phyloP scores from a whole-genome alignment of 2,888 invertebrate species.

The Ectemnius continuus region DNA sequence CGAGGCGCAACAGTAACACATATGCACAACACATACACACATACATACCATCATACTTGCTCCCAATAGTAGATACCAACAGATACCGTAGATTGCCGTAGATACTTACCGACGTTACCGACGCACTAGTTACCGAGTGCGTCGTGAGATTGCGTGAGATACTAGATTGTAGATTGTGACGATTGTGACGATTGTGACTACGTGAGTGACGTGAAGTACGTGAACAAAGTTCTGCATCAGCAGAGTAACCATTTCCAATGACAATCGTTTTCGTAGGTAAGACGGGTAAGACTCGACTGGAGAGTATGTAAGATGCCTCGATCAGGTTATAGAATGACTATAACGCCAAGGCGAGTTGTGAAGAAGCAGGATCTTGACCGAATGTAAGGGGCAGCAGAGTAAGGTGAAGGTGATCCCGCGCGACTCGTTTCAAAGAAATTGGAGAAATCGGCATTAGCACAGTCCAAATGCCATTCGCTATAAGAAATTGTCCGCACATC shows the following conservation, averaged over 20 bases:
- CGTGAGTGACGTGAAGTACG: too few species aligned
- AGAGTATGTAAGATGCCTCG: constrained; percentile 50
- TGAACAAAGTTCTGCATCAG: constrained; percentile 23
- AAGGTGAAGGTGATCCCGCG: constrained; percentile 22
- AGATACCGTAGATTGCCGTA: too few species aligned
- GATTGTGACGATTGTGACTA: too few species aligned
- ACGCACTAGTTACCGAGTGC: too few species aligned
- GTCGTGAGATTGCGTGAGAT: too few species aligned
- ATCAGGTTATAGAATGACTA: constrained; percentile 57
- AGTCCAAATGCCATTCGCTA: constrained; percentile 71
- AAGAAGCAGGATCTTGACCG: constrained; percentile 28
- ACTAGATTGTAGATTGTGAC: too few species aligned
- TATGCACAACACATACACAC: too few species aligned
- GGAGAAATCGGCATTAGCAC: constrained; percentile 11
- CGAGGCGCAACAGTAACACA: too few species aligned
- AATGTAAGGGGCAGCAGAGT: constrained; percentile 27
- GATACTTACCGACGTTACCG: too few species aligned
- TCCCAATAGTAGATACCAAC: too few species aligned
- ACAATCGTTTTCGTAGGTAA: constrained; percentile 71
- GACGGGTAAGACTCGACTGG: constrained; percentile 59
- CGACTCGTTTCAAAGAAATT: constrained; percentile 30
- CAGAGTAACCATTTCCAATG: constrained; percentile 59
- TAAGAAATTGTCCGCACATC: constrained; percentile 72
- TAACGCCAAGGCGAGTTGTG: constrained; percentile 33
- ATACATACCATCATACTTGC: too few species aligned